Percentiles rank a stretch among this genome's conserved stretches.
phyloP scores from a whole-genome alignment of 2,797 vertebrate species.

The Microctenopoma lineatum region DNA sequence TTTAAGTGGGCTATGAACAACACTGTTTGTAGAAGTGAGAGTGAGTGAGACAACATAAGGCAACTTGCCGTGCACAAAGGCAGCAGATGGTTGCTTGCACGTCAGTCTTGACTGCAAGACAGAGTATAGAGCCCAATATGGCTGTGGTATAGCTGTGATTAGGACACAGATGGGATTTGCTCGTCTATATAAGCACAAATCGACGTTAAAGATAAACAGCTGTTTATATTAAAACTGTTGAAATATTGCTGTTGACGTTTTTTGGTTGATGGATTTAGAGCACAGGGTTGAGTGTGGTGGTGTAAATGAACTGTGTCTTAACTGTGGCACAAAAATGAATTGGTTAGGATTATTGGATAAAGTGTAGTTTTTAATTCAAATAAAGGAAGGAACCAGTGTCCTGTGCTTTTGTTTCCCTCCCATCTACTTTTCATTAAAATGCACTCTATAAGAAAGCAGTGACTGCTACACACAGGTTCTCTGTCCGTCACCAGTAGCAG shows the following conservation, averaged over 20 bases:
- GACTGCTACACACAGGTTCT: conserved; percentile 12
- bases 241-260: not conserved
- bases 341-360: no score
- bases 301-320: not conserved
- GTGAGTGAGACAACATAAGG: conserved; percentile 30
- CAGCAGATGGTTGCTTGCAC: conserved; percentile 39
- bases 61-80: conserved; percentile 28
- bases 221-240: not conserved
- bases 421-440: not conserved
- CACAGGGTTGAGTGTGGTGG: not conserved
- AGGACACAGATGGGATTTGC: conserved; percentile 5
- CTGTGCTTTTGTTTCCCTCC: no score
- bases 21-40: conserved; percentile 8
- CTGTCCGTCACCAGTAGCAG: conserved; percentile 88
- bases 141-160: not conserved
- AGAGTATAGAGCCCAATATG: not conserved
- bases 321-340: no score
- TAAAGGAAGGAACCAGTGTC: no score
- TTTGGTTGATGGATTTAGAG: not conserved
- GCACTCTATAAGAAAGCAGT: not conserved
- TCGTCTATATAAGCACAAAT: not conserved
- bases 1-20: conserved; percentile 45
- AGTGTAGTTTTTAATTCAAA: no score
- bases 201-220: not conserved
- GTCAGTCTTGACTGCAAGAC: conserved; percentile 22